Evolutionary conservation across 2,888 invertebrate genomes (phyloP).

Genomic region (Drosophila tanythrix): DNA sequence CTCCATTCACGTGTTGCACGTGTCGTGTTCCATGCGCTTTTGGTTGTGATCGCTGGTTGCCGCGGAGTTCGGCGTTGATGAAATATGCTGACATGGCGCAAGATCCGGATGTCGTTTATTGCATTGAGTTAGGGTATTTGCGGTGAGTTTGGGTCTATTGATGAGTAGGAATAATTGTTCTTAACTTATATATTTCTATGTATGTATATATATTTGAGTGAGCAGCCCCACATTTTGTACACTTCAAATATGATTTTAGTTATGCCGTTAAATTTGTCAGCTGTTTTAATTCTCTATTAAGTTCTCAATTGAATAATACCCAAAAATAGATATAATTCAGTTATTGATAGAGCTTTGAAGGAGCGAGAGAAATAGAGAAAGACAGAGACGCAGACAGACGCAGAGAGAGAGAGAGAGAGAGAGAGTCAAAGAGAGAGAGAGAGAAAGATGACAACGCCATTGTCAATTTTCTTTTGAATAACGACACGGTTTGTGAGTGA

Average conservation of each 20-base stretch:
- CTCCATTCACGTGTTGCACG: no score
- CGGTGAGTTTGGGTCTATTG: no score
- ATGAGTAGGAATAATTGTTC: no score
- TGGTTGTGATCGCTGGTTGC: no score
- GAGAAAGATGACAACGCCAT: slow-evolving; percentile 32
- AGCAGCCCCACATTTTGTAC: no score
- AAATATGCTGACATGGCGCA: no score
- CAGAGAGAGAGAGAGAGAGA: neutral
- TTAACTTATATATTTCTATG: neutral
- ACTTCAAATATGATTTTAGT: neutral
- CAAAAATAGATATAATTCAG: neutral
- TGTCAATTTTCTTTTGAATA: slow-evolving; percentile 55
- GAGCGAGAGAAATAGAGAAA: neutral
- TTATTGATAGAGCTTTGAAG: neutral
- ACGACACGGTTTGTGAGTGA: slow-evolving; percentile 52
- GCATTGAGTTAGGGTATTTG: no score
- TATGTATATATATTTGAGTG: neutral
- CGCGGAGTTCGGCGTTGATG: no score
- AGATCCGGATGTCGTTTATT: no score
- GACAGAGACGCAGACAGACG: neutral
- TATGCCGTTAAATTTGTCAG: neutral
- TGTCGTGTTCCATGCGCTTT: no score
- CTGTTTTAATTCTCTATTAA: neutral
- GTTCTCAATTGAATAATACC: neutral
- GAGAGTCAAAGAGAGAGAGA: neutral